Evolutionary conservation across 2,797 vertebrate species (phyloP).

Genomic region (Natrix natrix): DNA sequence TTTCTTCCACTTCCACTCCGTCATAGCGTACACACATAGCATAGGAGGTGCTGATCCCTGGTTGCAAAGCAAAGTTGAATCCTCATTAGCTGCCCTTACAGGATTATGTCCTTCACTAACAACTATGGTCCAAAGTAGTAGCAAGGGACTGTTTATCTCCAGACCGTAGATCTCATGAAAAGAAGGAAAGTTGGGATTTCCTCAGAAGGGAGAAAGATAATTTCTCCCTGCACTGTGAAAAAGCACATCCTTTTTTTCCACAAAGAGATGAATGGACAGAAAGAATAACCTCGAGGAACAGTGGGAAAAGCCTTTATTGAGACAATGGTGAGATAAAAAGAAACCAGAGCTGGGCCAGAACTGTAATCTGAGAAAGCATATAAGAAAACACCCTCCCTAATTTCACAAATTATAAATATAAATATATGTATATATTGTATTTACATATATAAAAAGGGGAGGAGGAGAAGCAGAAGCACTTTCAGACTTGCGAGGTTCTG

Average conservation of each 20-base stretch:
- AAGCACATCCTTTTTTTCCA: neutral
- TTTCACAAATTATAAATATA: neutral
- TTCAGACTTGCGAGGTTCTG: neutral
- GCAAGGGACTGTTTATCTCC: neutral
- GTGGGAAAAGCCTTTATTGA: neutral
- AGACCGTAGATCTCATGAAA: neutral
- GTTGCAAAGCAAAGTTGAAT: constrained; percentile 36
- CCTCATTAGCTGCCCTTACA: neutral
- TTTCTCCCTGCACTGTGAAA: neutral
- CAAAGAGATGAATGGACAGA: neutral
- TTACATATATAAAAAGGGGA: too few relatives aligned
- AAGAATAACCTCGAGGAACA: neutral
- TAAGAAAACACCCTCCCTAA: neutral
- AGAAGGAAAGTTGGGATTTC: neutral
- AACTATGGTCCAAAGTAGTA: neutral
- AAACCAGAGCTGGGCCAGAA: neutral
- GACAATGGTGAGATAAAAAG: neutral
- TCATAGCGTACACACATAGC: constrained; percentile 86
- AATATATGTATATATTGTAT: too few relatives aligned
- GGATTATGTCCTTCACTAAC: constrained; percentile 1
- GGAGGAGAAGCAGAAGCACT: neutral
- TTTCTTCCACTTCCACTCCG: constrained; percentile 85
- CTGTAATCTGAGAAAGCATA: neutral
- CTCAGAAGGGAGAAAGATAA: neutral
- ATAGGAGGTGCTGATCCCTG: constrained; percentile 82